These are phyloP conservation scores for Beaufortia kweichowensis DNA, from an alignment of 2,113 vertebrate species.

Conservation along the genomic window DNA sequence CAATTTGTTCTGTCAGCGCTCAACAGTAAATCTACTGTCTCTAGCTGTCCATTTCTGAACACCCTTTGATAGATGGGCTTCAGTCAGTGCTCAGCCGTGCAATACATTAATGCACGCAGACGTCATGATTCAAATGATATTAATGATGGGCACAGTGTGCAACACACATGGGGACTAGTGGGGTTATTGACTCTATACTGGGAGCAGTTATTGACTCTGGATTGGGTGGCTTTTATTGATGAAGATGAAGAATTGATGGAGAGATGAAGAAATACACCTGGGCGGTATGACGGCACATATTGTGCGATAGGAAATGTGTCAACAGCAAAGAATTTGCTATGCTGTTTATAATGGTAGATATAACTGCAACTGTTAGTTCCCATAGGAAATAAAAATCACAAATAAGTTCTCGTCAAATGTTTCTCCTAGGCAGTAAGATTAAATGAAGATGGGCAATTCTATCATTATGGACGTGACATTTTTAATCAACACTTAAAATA, in stretches of 20 bases:
- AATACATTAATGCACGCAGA: conserved; percentile 44
- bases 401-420: too few species aligned
- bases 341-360: background rate
- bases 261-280: conserved; percentile 19
- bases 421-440: too few species aligned
- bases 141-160: conserved; percentile 43
- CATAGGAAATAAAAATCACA: too few species aligned
- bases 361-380: too few species aligned
- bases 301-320: background rate
- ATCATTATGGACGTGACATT: too few species aligned
- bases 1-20: conserved; percentile 47
- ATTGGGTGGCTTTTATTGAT: conserved; percentile 41
- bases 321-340: background rate
- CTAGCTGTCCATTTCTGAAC: background rate
- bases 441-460: too few species aligned
- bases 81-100: conserved; percentile 36
- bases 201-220: conserved; percentile 10
- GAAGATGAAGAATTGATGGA: too few species aligned
- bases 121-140: conserved; percentile 45
- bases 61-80: conserved; percentile 38
- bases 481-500: too few species aligned
- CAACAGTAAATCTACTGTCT: conserved; percentile 16
- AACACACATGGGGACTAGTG: conserved; percentile 42
- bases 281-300: background rate
- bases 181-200: conserved; percentile 29